Conservation (phyloP, 2,113 vertebrate genomes). For the Erythrolamprus reginae region DNA sequence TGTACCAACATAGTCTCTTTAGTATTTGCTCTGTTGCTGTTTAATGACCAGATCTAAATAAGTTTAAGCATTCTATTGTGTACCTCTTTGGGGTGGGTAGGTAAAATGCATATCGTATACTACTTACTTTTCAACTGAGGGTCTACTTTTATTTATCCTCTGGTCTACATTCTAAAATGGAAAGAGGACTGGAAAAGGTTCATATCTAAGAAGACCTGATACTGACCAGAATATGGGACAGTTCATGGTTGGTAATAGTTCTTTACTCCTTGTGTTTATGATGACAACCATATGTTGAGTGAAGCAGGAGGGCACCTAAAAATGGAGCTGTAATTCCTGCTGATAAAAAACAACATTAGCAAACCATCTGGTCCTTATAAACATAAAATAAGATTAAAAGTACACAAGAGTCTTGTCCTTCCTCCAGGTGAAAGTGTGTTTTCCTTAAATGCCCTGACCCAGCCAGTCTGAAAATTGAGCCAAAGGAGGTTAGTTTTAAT, state of each 20-base stretch:
- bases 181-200: not conserved
- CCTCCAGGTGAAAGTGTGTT: conserved; percentile 48
- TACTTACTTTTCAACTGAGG: not conserved
- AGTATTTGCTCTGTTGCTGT: not conserved
- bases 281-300: not conserved
- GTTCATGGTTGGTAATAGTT: not conserved
- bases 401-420: conserved; percentile 42
- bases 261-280: not conserved
- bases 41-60: not conserved
- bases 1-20: not conserved
- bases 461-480: not conserved
- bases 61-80: not conserved
- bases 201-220: not conserved
- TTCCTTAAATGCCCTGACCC: not conserved
- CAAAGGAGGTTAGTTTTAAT: not conserved
- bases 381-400: conserved; percentile 60
- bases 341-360: conserved; percentile 62
- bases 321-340: conserved; percentile 35
- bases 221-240: not conserved
- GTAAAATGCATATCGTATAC: not conserved
- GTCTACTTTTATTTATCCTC: not conserved
- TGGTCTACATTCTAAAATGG: not conserved
- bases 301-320: conserved; percentile 28
- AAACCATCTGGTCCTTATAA: conserved; percentile 64
- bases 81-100: not conserved